Evolutionary conservation across 2,797 vertebrate species (phyloP).

Genomic region (Syngnathus rostellatus): DNA sequence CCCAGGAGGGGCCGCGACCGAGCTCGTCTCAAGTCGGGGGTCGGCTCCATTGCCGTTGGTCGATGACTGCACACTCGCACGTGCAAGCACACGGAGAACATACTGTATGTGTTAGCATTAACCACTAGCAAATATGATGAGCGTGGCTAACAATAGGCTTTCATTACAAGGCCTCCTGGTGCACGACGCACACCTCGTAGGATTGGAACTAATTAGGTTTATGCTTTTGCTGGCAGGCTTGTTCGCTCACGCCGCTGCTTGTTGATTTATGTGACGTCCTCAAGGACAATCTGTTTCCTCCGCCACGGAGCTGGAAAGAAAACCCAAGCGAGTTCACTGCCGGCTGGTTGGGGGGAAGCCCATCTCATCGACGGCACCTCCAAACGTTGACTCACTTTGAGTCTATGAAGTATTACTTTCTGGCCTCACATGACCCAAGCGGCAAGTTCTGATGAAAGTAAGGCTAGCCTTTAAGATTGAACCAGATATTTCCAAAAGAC

Average conservation of each 20-base stretch:
- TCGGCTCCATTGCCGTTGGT: neutral
- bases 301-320: slow-evolving; percentile 14
- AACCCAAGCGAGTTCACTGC: neutral
- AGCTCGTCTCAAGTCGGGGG: slow-evolving; percentile 8
- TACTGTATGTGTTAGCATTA: neutral
- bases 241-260: slow-evolving; percentile 43
- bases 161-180: slow-evolving; percentile 23
- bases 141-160: neutral
- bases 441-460: neutral
- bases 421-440: neutral
- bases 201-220: slow-evolving; percentile 71
- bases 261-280: slow-evolving; percentile 65
- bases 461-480: neutral
- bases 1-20: slow-evolving; percentile 21
- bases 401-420: neutral
- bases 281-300: slow-evolving; percentile 59
- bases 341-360: neutral
- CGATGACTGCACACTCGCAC: neutral
- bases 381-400: neutral
- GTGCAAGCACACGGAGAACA: too few relatives aligned
- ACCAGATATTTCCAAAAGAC: neutral
- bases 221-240: slow-evolving; percentile 65
- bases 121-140: neutral
- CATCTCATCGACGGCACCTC: neutral
- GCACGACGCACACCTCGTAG: slow-evolving; percentile 61